A percentile compares a stretch with the other conserved stretches of the same genome.
phyloP scores from a whole-genome alignment of 2,888 invertebrate genomes.

The Germaria angustata region DNA sequence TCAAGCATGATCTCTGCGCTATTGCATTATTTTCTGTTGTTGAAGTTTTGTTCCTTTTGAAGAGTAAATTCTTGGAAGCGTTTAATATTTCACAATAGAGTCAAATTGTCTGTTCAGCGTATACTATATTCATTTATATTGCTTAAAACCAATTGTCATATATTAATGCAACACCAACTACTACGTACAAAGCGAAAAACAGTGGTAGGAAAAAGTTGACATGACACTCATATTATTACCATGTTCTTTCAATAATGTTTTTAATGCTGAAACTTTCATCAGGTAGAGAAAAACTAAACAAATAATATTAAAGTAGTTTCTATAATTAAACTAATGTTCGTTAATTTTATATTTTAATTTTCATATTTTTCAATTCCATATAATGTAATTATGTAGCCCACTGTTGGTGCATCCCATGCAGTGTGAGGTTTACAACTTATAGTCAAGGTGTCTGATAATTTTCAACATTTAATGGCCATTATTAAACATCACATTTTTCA shows the following conservation, averaged over 20 bases:
- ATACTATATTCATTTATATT: constrained; percentile 58
- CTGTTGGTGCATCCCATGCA: constrained; percentile 68
- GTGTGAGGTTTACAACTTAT: constrained; percentile 76
- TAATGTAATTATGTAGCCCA: constrained; percentile 5
- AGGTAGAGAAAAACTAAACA: no score
- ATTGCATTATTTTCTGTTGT: constrained; percentile 53
- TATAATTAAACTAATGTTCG: no score
- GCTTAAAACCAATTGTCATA: constrained; percentile 61
- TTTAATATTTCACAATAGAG: constrained; percentile 62
- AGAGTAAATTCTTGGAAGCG: constrained; percentile 60
- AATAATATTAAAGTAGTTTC: no score
- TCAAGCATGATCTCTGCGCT: constrained; percentile 17
- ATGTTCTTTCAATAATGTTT: no score
- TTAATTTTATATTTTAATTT: neutral
- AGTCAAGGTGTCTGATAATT: constrained; percentile 76
- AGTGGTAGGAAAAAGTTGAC: neutral
- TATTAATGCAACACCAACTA: constrained; percentile 25
- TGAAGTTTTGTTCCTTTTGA: constrained; percentile 26
- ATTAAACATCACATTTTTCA: constrained; percentile 79
- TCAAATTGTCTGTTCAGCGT: constrained; percentile 21
- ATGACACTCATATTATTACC: no score
- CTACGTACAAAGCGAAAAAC: neutral
- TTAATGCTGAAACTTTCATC: no score
- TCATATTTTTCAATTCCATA: neutral
- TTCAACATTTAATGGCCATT: constrained; percentile 78